Base-by-base conservation (phyloP, 2,888 invertebrate genomes). In the Drosophila nigricruria region DNA sequence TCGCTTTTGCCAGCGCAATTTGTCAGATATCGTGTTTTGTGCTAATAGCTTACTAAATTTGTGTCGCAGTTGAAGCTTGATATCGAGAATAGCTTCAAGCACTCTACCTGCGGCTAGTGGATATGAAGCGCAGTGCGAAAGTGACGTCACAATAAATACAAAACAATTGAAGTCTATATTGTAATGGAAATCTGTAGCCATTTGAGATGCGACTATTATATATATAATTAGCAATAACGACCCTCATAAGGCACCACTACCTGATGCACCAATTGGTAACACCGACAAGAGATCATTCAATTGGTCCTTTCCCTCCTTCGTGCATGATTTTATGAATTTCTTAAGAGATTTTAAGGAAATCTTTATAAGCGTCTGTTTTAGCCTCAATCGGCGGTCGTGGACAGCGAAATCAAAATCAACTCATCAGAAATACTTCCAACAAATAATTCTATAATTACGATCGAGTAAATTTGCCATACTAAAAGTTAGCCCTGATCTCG, bases 1-100 rank as follows among this genome's bases (percentile, higher is more conserved):
- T n/a, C 62, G 36, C 54, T 54, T 42, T 23, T 8, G 23, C 6
- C 27, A 30, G 27, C 56, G 50, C 23, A 32, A 30, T 59, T 61
- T 16, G 8, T 6, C 23, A 32, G 43, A 58, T 62, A 54, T 67
- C 73, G 60, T 50, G 73, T 32, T 27, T 38, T 34, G 23, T 59
- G 53, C 54, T 42, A 43, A 18, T 43, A 12, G 36, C 18, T 1
- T 36, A 58, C 25, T 27, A 12, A 34, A 23, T 42, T 54, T 40
- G 30, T 36, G 34, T 30, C 8, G 18, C 14, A 18, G 20, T 14
- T 47, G 12, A 14, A 6, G 9, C 36, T 6, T 4, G 23, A 60
- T 30, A 25, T 16, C 16, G 5, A 5, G 4, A 18, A 3, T 4
- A 12, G 3, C 30, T 16, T 3, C n/a, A 12, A 3, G 14, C 20